A percentile compares a stretch with the other conserved stretches of the same genome.
phyloP scores from a whole-genome alignment of 2,888 invertebrate species.

The Xanthia togata region DNA sequence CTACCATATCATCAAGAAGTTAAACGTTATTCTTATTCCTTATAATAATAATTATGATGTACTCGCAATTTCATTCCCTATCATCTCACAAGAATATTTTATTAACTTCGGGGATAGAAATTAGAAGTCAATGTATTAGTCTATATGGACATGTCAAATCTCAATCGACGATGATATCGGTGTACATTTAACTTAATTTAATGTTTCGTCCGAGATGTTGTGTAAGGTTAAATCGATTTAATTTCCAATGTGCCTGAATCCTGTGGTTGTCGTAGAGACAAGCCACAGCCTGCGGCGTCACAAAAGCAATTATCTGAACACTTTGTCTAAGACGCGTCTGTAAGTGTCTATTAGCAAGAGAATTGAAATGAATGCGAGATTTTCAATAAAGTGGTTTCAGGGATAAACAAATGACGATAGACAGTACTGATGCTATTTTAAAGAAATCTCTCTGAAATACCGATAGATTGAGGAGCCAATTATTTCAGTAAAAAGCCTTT shows the following conservation, averaged over 20 bases:
- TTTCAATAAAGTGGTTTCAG: slow-evolving; percentile 16
- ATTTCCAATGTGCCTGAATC: slow-evolving; percentile 50
- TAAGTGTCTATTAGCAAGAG: slow-evolving; percentile 73
- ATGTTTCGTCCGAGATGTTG: slow-evolving; percentile 12
- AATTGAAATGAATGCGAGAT: slow-evolving; percentile 55
- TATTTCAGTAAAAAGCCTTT: background rate
- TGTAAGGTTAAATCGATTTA: slow-evolving; percentile 36
- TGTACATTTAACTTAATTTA: slow-evolving; percentile 1
- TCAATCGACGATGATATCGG: background rate
- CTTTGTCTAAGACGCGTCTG: slow-evolving; percentile 76
- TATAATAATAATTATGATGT: slow-evolving; percentile 5
- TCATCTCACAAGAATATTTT: background rate
- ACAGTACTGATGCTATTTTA: background rate
- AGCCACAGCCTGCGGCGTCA: slow-evolving; percentile 65
- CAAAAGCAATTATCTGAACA: slow-evolving; percentile 83
- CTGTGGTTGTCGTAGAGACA: slow-evolving; percentile 44
- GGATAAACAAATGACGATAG: slow-evolving; percentile 15
- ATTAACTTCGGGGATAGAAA: slow-evolving; percentile 5
- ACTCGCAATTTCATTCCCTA: background rate
- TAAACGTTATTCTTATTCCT: background rate
- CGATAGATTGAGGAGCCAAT: background rate
- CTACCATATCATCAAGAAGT: background rate
- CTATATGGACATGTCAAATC: background rate
- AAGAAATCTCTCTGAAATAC: background rate
- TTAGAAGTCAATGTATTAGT: background rate